A percentile compares a stretch with the other conserved stretches of the same genome.
These are phyloP conservation scores for Atherix ibis DNA, from an alignment of 2,888 invertebrate species.

Conservation along the genomic window DNA sequence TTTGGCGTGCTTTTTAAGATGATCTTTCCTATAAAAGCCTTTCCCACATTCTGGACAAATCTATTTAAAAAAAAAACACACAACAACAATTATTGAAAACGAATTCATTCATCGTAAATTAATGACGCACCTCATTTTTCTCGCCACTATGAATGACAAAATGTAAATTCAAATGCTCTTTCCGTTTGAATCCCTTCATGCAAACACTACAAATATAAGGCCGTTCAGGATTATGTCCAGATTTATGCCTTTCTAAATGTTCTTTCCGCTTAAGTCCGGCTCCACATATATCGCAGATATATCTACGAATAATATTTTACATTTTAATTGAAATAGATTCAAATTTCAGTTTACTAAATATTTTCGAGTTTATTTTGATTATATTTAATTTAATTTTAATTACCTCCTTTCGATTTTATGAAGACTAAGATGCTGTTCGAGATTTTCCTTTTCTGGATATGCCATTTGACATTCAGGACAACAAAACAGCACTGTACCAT, in stretches of 20 bases:
- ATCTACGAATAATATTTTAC: conserved; percentile 19
- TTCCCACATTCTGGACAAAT: conserved; percentile 20
- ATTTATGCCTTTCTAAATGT: conserved; percentile 60
- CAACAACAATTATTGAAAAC: too few species aligned
- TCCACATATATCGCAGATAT: conserved; percentile 62
- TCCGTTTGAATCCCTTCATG: conserved; percentile 63
- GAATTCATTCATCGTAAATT: too few species aligned
- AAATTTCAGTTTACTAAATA: neutral
- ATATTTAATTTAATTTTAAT: neutral
- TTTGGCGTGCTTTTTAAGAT: conserved; percentile 61
- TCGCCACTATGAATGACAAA: conserved; percentile 72
- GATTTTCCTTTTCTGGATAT: conserved; percentile 59
- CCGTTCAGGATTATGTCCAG: conserved; percentile 66
- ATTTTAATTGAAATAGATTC: neutral
- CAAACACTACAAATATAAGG: conserved; percentile 65
- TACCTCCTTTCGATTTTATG: conserved; percentile 61
- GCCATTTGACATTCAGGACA: conserved; percentile 73
- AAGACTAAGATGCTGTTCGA: conserved; percentile 60
- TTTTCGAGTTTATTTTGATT: neutral
- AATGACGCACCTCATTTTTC: conserved; percentile 58
- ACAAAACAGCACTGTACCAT: conserved; percentile 59
- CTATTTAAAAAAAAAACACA: too few species aligned
- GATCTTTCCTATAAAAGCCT: conserved; percentile 66
- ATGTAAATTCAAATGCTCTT: conserved; percentile 69
- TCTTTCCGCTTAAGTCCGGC: conserved; percentile 64